phyloP scores from a whole-genome alignment of 2,113 vertebrate genomes.

The Cinclus cinclus region DNA sequence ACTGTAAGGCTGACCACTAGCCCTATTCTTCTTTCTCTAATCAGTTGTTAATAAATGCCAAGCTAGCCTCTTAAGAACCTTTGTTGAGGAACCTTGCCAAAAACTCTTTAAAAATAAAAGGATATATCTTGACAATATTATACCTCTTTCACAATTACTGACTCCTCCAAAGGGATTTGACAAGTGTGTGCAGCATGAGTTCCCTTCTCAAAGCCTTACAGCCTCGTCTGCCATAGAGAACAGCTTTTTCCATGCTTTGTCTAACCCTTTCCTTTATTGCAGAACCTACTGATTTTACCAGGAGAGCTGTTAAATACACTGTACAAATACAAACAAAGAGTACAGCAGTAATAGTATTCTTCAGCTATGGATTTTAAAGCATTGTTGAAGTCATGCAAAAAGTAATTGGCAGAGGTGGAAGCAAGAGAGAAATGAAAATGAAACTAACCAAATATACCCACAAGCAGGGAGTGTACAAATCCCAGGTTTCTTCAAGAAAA shows the following conservation, averaged over 20 bases:
- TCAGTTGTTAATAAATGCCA: background rate
- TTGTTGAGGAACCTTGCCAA: background rate
- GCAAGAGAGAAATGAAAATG: background rate
- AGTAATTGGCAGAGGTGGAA: background rate
- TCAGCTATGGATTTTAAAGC: background rate
- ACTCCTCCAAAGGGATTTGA: background rate
- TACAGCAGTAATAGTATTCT: background rate
- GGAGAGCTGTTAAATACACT: background rate
- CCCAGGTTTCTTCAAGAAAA: background rate
- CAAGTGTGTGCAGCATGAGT: background rate
- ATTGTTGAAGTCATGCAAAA: background rate
- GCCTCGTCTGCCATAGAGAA: background rate
- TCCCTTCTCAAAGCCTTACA: background rate
- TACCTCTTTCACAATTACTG: background rate
- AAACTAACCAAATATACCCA: background rate
- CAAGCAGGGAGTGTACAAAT: background rate
- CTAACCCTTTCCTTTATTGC: background rate
- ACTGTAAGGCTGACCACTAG: background rate
- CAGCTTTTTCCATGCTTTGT: background rate
- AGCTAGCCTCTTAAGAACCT: background rate
- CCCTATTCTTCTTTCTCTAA: background rate
- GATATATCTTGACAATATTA: background rate
- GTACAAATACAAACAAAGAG: background rate
- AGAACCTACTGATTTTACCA: background rate
- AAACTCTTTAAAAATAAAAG: background rate